phyloP scores from a whole-genome alignment of 2,113 vertebrate species.

The Salvelinus alpinus region DNA sequence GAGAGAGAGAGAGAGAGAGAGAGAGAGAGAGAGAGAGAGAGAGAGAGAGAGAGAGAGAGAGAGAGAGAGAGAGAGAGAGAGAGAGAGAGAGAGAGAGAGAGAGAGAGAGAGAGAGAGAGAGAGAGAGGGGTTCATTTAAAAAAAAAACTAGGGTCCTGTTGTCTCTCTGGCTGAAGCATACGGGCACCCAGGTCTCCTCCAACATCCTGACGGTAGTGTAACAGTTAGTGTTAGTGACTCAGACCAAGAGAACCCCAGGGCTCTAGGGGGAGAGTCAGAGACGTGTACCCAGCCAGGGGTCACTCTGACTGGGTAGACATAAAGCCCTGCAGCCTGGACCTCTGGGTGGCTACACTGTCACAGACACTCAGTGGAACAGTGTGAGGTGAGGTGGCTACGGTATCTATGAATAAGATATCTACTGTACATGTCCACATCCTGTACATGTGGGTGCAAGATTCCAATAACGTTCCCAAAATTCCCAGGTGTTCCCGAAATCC shows the following conservation, averaged over 20 bases:
- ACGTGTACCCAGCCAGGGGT: conserved; percentile 19
- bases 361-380: conserved; percentile 28
- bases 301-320: conserved; percentile 5
- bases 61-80: background rate
- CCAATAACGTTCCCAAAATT: background rate
- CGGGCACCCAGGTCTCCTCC: conserved; percentile 1
- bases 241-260: conserved; percentile 14
- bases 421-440: background rate
- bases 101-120: background rate
- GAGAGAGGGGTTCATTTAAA: too few relatives aligned
- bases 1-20: conserved; percentile 1
- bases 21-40: background rate
- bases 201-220: conserved; percentile 28
- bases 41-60: too few relatives aligned
- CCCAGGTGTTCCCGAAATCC: background rate
- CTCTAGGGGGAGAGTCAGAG: conserved; percentile 30
- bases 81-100: background rate
- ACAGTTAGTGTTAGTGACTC: conserved; percentile 2
- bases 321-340: conserved; percentile 11
- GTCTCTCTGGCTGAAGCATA: background rate
- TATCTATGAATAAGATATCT: background rate
- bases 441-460: conserved; percentile 4
- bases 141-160: too few relatives aligned
- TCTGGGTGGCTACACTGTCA: background rate
- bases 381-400: background rate